Conservation (phyloP, 2,888 invertebrate species). For the Pardosa pseudoannulata region DNA sequence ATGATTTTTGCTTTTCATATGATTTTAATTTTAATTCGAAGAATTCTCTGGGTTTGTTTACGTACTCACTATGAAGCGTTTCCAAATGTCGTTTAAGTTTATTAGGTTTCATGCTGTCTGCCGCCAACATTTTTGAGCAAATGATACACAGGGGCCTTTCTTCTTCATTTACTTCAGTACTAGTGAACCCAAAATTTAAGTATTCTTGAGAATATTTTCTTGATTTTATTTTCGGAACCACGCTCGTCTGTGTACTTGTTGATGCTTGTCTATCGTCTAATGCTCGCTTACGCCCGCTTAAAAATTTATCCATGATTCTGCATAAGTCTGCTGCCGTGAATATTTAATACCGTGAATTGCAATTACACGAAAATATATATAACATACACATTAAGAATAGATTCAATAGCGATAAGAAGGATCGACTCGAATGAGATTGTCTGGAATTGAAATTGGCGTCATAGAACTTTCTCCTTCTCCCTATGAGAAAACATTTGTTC, state of each 20-base stretch:
- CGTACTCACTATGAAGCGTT: constrained; percentile 19
- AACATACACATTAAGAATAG: no score
- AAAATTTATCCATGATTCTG: no score
- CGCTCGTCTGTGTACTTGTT: constrained; percentile 15
- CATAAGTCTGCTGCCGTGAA: no score
- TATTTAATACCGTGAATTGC: no score
- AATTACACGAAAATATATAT: no score
- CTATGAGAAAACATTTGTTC: no score
- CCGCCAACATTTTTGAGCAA: not conserved
- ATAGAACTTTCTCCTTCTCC: no score
- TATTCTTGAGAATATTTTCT: constrained; percentile 1
- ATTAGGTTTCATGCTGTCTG: constrained; percentile 23
- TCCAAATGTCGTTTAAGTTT: constrained; percentile 13
- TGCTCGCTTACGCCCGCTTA: constrained; percentile 14
- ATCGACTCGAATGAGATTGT: no score
- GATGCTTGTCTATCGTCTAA: constrained; percentile 24
- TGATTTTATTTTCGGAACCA: constrained; percentile 13
- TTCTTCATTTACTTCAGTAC: constrained; percentile 26
- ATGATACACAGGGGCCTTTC: constrained; percentile 27
- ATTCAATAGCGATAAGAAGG: no score
- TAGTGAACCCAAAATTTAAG: constrained; percentile 15
- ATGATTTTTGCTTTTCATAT: constrained; percentile 9
- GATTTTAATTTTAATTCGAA: not conserved
- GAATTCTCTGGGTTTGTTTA: not conserved
- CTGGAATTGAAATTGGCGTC: no score